Evolutionary conservation across 1,140 invertebrate species (phyloP).

Genomic region (Neodiprion virginianus): DNA sequence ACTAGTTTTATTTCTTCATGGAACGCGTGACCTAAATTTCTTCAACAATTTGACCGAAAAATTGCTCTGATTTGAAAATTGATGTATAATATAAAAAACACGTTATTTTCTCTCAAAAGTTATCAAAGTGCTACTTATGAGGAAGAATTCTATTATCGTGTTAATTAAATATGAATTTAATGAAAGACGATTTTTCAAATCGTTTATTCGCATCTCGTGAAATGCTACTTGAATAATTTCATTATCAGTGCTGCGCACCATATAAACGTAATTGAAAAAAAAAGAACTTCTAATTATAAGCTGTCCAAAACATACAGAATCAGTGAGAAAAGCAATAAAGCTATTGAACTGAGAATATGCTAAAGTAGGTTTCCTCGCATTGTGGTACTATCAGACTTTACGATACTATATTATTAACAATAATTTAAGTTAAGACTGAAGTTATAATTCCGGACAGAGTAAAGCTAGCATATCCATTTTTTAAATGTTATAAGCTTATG

Average conservation of each 20-base stretch:
- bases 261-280: conserved; percentile 12
- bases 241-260: background rate
- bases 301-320: conserved; percentile 43
- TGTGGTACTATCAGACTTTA: conserved; percentile 35
- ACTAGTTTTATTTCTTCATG: too few relatives aligned
- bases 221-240: background rate
- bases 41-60: too few relatives aligned
- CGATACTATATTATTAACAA: conserved; percentile 36
- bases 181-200: too few relatives aligned
- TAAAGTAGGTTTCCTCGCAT: conserved; percentile 44
- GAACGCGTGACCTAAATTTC: too few relatives aligned
- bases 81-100: too few relatives aligned
- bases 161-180: too few relatives aligned
- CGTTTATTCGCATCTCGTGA: too few relatives aligned
- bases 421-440: conserved; percentile 33
- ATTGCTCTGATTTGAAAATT: too few relatives aligned
- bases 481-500: conserved; percentile 34
- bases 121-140: too few relatives aligned
- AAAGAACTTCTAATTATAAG: conserved; percentile 36
- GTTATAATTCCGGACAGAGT: conserved; percentile 34
- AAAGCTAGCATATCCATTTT: conserved; percentile 40
- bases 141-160: too few relatives aligned
- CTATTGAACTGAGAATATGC: conserved; percentile 36
- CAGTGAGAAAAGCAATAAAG: conserved; percentile 45
- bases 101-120: too few relatives aligned